Conservation (phyloP, 2,888 invertebrate genomes). For the Phengaris arion region DNA sequence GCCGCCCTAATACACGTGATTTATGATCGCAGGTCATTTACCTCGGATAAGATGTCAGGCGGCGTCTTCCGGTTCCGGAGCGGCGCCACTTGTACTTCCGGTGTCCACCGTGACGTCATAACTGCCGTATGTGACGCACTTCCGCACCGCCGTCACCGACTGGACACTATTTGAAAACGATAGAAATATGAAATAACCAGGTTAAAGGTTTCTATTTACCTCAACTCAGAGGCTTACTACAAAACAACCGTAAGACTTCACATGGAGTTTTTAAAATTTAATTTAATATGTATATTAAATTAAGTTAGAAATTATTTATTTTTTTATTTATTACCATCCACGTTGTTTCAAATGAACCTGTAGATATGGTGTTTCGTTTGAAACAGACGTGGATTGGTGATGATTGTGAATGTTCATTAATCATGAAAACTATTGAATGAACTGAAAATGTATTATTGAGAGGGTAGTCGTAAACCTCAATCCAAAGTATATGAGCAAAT, state of each 20-base stretch:
- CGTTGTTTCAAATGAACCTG: too few species aligned
- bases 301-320: not conserved
- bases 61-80: slow-evolving; percentile 68
- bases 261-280: too few species aligned
- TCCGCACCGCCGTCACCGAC: slow-evolving; percentile 48
- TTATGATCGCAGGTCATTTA: slow-evolving; percentile 59
- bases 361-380: too few species aligned
- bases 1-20: slow-evolving; percentile 25
- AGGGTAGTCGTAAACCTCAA: slow-evolving; percentile 6
- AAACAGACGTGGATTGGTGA: not conserved
- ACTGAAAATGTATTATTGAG: slow-evolving; percentile 5
- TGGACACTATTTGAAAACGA: slow-evolving; percentile 10
- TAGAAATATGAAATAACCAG: not conserved
- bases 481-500: slow-evolving; percentile 13
- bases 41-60: slow-evolving; percentile 62
- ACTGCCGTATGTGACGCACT: slow-evolving; percentile 64
- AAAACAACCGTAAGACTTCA: too few species aligned
- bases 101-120: slow-evolving; percentile 69
- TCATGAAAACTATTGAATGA: not conserved
- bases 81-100: slow-evolving; percentile 67
- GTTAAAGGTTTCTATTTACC: slow-evolving; percentile 21
- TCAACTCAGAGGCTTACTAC: too few species aligned
- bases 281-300: too few species aligned
- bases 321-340: too few species aligned
- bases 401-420: not conserved